These are phyloP conservation scores for Cossypha dichroa DNA, from an alignment of 2,797 vertebrate genomes.

Conservation along the genomic window DNA sequence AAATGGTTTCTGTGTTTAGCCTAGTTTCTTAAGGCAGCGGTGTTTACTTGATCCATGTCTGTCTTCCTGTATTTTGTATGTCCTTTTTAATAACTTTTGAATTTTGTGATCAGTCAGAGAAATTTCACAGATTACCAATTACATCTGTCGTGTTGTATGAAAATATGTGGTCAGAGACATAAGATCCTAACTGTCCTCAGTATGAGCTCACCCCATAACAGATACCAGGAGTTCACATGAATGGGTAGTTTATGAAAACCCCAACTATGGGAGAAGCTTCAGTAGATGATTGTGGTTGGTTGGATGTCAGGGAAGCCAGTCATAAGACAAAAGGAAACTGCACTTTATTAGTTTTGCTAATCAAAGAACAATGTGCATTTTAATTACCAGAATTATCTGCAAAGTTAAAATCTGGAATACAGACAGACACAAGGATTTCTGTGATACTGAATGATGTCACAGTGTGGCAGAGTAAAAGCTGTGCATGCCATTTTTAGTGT, in stretches of 20 bases:
- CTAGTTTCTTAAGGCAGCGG: neutral
- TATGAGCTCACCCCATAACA: neutral
- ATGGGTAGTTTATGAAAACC: neutral
- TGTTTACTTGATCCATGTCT: neutral
- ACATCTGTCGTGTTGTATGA: neutral
- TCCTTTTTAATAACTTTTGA: neutral
- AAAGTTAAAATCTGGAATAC: neutral
- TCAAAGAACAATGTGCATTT: neutral
- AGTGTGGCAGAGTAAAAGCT: neutral
- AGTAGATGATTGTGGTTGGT: neutral
- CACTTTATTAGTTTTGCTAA: neutral
- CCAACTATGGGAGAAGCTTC: neutral
- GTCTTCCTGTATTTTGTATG: neutral
- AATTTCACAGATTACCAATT: neutral
- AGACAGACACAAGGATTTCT: neutral
- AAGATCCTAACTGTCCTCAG: neutral
- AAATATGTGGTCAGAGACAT: neutral
- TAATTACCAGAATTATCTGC: neutral
- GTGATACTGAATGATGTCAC: neutral
- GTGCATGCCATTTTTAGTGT: neutral
- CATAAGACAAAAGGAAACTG: neutral
- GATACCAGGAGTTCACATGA: neutral
- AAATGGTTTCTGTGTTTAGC: neutral
- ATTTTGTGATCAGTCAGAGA: neutral
- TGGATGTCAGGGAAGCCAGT: neutral